Percentiles rank a stretch among this genome's conserved stretches.
These are phyloP conservation scores for Eremophila alpestris DNA, from an alignment of 2,797 vertebrate genomes.

Conservation along the genomic window DNA sequence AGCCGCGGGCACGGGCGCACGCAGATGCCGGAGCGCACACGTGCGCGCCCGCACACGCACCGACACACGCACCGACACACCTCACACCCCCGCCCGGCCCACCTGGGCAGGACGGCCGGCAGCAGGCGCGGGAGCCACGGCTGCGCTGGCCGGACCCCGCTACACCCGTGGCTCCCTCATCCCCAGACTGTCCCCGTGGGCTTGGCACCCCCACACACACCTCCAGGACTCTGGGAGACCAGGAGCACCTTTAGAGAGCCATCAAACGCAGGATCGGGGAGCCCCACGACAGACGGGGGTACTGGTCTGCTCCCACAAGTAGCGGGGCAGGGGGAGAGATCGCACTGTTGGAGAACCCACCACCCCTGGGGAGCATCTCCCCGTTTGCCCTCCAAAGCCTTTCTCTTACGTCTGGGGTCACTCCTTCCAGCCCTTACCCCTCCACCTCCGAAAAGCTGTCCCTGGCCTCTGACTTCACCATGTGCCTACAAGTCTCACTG, in stretches of 20 bases:
- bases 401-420: neutral
- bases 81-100: neutral
- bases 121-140: neutral
- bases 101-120: neutral
- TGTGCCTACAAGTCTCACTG: fast-evolving
- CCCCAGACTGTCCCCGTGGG: neutral
- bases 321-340: neutral
- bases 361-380: neutral
- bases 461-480: neutral
- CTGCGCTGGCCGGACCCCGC: neutral
- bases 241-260: neutral
- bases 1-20: neutral
- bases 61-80: neutral
- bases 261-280: neutral
- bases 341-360: neutral
- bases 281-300: neutral
- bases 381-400: fast-evolving
- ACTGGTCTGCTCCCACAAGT: neutral
- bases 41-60: neutral
- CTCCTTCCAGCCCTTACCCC: neutral
- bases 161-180: neutral
- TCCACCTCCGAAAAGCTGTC: neutral
- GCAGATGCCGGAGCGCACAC: neutral
- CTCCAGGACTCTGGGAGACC: neutral
- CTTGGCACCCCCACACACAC: fast-evolving